Conservation (phyloP, 2,113 vertebrate genomes). For the Lamprotornis superbus region DNA sequence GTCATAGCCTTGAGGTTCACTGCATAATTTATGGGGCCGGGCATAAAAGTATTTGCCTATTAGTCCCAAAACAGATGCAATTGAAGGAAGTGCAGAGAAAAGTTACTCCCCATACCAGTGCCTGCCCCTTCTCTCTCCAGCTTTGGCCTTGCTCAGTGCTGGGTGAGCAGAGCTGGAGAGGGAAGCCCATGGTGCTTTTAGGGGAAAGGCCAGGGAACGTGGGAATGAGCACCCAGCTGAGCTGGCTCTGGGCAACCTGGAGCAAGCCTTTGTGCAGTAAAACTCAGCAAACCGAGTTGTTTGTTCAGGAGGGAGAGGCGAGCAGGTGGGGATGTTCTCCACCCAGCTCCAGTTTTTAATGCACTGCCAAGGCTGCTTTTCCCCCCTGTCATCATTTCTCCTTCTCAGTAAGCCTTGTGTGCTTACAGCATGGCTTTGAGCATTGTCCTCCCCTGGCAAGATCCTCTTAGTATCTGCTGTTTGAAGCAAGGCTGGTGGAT, state of each 20-base stretch:
- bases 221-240: accelerated
- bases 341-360: background rate
- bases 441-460: background rate
- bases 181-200: background rate
- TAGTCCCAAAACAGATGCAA: background rate
- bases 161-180: background rate
- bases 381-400: background rate
- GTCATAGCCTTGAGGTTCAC: background rate
- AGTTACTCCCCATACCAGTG: accelerated
- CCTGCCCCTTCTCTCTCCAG: background rate
- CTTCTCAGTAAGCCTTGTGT: background rate
- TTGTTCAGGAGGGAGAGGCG: background rate
- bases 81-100: background rate
- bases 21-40: background rate
- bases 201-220: background rate
- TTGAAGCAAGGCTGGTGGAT: background rate
- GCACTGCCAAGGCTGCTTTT: background rate
- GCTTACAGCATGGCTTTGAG: background rate
- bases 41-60: background rate
- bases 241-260: background rate
- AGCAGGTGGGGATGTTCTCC: background rate
- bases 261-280: background rate
- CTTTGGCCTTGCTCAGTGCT: background rate
- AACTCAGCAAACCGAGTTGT: background rate
- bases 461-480: background rate